Conservation (phyloP, 1,140 invertebrate genomes). For the Drosophila teissieri region DNA sequence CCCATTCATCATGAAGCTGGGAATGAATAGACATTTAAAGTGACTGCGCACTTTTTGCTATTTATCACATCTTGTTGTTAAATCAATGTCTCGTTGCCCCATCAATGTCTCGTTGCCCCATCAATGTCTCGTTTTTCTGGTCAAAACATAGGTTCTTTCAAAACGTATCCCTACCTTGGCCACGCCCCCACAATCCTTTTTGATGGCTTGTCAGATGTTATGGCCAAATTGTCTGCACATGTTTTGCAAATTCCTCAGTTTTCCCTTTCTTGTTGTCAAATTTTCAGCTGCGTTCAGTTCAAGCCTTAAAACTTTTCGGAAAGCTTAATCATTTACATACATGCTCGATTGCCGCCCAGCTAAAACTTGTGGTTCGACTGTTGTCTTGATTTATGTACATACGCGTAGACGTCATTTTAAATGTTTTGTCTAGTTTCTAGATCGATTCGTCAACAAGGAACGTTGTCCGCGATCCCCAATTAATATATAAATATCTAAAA, state of each 20-base stretch:
- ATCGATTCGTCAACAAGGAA: slow-evolving; percentile 5
- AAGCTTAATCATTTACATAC: slow-evolving; percentile 59
- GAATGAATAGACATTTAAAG: slow-evolving; percentile 43
- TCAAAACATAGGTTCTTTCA: slow-evolving; percentile 48
- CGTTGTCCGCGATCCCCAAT: background rate
- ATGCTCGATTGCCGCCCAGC: slow-evolving; percentile 14
- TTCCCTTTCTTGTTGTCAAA: slow-evolving; percentile 21
- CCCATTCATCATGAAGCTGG: slow-evolving; percentile 7
- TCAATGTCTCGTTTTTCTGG: slow-evolving; percentile 12
- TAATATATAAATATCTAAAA: background rate
- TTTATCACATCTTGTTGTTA: slow-evolving; percentile 27
- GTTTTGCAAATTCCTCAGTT: slow-evolving; percentile 63
- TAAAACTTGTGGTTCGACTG: slow-evolving; percentile 14
- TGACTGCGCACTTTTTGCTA: slow-evolving; percentile 17
- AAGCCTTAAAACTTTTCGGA: slow-evolving; percentile 51
- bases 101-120: background rate
- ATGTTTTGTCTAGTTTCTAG: slow-evolving; percentile 15
- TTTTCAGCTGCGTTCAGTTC: slow-evolving; percentile 37
- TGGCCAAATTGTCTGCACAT: slow-evolving; percentile 69
- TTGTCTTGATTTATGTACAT: slow-evolving; percentile 16
- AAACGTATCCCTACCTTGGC: slow-evolving; percentile 36
- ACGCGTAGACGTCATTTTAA: background rate
- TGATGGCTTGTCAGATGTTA: slow-evolving; percentile 63
- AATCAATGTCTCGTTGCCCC: no score
- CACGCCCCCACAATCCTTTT: slow-evolving; percentile 9